These are phyloP conservation scores for Cantharis lateralis DNA, from an alignment of 2,888 invertebrate species.

Conservation along the genomic window DNA sequence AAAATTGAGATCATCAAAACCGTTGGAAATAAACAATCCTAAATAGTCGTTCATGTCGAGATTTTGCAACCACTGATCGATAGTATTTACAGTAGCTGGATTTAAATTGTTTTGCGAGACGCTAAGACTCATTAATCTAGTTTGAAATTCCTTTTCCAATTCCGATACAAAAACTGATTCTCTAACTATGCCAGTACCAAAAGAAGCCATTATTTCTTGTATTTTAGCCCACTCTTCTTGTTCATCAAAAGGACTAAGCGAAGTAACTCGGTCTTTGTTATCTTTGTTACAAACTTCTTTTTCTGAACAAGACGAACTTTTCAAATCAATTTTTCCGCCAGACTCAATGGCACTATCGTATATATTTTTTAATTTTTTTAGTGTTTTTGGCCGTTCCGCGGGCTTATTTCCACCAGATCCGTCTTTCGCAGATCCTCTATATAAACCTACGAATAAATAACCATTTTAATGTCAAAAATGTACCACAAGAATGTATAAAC, in stretches of 20 bases:
- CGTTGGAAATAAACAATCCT: slow-evolving; percentile 80
- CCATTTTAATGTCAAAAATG: neutral
- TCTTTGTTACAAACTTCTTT: slow-evolving; percentile 59
- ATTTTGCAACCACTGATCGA: slow-evolving; percentile 80
- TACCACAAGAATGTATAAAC: neutral
- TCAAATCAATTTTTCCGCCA: slow-evolving; percentile 43
- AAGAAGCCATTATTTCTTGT: slow-evolving; percentile 93
- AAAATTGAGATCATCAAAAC: slow-evolving; percentile 91
- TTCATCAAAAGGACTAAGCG: slow-evolving; percentile 90
- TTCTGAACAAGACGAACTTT: slow-evolving; percentile 49
- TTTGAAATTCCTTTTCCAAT: slow-evolving; percentile 78
- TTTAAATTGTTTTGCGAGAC: slow-evolving; percentile 61
- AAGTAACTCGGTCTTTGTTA: slow-evolving; percentile 60
- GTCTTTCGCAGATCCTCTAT: slow-evolving; percentile 80
- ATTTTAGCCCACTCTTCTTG: slow-evolving; percentile 97
- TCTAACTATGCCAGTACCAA: slow-evolving; percentile 81
- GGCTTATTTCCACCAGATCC: slow-evolving; percentile 65
- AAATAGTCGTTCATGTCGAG: slow-evolving; percentile 83
- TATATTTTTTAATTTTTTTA: slow-evolving; percentile 74
- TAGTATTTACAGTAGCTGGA: slow-evolving; percentile 61
- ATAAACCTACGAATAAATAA: slow-evolving; percentile 66
- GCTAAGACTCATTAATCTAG: slow-evolving; percentile 69
- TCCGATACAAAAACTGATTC: slow-evolving; percentile 80
- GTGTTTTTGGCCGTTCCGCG: slow-evolving; percentile 75
- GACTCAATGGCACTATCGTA: slow-evolving; percentile 63